Base-by-base conservation (phyloP, 2,888 invertebrate genomes). In the Carpatolechia fugitivella region DNA sequence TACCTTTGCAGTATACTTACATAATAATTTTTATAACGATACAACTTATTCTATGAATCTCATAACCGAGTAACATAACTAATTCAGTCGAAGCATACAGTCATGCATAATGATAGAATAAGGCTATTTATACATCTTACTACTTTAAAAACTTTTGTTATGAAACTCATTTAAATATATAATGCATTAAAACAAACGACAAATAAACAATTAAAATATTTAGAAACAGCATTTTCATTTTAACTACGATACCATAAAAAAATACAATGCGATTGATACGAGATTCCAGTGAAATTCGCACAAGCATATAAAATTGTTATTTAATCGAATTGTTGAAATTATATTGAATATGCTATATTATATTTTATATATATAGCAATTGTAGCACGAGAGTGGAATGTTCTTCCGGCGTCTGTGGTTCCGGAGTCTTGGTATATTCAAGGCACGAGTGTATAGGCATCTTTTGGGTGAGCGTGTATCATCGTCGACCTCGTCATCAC, bases 151-250 rank as follows among this genome's bases (percentile, higher is more conserved):
- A 79, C 71, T 88, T 89, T 90, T 90, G 88, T 89, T 90, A 88
- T 85, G 78, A 71, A 85, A 85, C 85, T 82, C 88, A 88, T 89
- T 89, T 86, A 88, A 85, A 82, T 83, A 85, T 86, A 83, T 83
- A 82, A 86, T 80, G 78, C 85, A 88, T 88, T 85, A 82, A 85
- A 87, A 85, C 82, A 86, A 90, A 88, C 75, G 80, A 88, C 80
- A 87, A 88, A 86, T 88, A 87, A 88, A 89, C 75, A 80, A 80
- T 74, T 72, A 82, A 84, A 82, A 59, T 59, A 56, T 38, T 29
- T 16, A 16, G 2, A n/a, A 3, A 31, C 24, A 53, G 55, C 41
- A 38, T 57, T 59, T 61, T 56, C 18, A 41, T 18, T 41, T 41
- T 18, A 14, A 16, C n/a, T 35, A n/a, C n/a, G 4, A n/a, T 35